phyloP scores from a whole-genome alignment of 2,888 invertebrate species.

The Acanthosepion lycidas region DNA sequence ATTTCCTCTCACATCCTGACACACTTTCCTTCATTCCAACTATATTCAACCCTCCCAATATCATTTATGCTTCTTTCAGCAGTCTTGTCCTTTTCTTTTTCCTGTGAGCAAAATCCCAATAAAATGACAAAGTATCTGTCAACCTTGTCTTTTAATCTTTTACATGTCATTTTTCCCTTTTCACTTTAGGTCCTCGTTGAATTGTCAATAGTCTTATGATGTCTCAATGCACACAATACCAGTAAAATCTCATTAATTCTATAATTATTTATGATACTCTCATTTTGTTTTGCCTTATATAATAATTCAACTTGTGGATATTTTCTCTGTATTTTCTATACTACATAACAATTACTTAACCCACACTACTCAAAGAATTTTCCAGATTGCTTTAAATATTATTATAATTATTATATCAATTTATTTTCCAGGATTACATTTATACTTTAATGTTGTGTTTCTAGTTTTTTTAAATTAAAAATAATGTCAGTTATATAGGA shows the following conservation, averaged over 20 bases:
- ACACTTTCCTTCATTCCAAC: neutral
- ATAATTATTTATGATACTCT: neutral
- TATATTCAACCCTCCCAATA: neutral
- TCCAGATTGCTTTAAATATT: too few relatives aligned
- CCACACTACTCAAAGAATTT: too few relatives aligned
- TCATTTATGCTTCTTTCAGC: neutral
- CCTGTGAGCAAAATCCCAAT: neutral
- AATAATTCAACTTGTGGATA: too few relatives aligned
- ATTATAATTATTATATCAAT: too few relatives aligned
- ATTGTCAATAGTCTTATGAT: neutral
- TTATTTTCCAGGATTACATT: too few relatives aligned
- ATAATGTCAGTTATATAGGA: too few relatives aligned
- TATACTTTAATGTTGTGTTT: too few relatives aligned
- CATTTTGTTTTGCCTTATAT: neutral
- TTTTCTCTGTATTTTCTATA: too few relatives aligned
- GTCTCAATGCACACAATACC: neutral
- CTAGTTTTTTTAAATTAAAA: too few relatives aligned
- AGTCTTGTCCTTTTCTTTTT: neutral
- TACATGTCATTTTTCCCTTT: neutral
- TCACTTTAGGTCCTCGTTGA: neutral
- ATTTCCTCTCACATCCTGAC: too few relatives aligned
- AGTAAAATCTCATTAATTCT: neutral
- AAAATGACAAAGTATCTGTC: neutral
- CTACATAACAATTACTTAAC: too few relatives aligned
- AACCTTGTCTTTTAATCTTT: neutral